Evolutionary conservation across 2,797 vertebrate species (phyloP), one percentile per base, ranked within the genome.

Genomic region (Sphenopsis melanotis): DNA sequence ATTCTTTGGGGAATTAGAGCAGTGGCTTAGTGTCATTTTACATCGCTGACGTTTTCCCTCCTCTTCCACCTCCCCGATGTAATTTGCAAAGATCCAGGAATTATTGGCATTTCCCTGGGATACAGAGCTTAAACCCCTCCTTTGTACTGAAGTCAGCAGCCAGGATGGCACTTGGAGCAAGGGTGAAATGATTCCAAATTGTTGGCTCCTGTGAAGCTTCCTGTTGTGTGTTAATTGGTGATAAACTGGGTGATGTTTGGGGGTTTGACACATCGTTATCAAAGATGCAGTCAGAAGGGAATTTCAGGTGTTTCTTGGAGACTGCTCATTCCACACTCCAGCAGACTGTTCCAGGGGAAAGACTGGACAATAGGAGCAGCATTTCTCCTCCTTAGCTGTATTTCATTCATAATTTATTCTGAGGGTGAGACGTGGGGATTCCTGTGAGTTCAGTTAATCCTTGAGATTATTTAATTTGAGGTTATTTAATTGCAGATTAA

Each of bases 1-100:
- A 90, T 96, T 94, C 93, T 84, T 90, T 20, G 41, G 83, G 49
- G 91, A 94, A 96, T 94, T 93, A 91, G 77, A 82, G 84, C 69
- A 70, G 21, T 56, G 84, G 87, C 84, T 96, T 78, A 90, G 91
- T 94, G 77, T 95, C 91, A 34, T 61, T 96, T 95, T 84, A 94
- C 89, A 89, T 61, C 4, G 5, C 50, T 64, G 80, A 12, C 0
- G 0, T 63, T 92, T 68, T 22, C 65, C 64, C 82, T 92, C 68
- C 71, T 77, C 56, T 89, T 52, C 41, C 27, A 80, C 52, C 49
- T 76, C 22, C 49, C 15, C 24, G 15, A 1, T 1, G 1, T 57
- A 59, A 74, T 52, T 82, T 80, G 22, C 32, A 83, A 72, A 76
- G 39, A 85, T 75, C 57, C 76, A 69, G n/a, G 53, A 76, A 49